These are phyloP conservation scores for Nannoperca australis DNA, from an alignment of 2,797 vertebrate genomes.

Conservation along the genomic window DNA sequence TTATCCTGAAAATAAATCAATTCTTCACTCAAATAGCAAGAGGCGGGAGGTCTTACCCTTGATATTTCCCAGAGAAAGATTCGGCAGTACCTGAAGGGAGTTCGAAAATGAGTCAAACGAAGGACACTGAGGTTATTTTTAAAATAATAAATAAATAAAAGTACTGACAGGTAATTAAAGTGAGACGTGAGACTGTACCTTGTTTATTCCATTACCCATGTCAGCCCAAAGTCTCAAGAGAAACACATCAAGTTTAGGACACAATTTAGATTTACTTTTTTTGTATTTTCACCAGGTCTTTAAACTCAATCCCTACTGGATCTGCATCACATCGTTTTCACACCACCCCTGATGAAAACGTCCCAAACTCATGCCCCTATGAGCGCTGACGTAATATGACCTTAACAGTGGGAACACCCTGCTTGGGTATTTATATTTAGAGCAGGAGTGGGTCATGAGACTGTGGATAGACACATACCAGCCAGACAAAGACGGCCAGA, in stretches of 20 bases:
- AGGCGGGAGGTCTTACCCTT: conserved; percentile 86
- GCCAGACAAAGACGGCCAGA: conserved; percentile 69
- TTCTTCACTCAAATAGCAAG: conserved; percentile 37
- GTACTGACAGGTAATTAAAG: not conserved
- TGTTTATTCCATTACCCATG: conserved; percentile 84
- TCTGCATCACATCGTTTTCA: conserved; percentile 14
- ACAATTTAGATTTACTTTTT: not conserved
- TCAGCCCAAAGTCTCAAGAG: conserved; percentile 1
- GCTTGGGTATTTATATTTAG: conserved; percentile 75
- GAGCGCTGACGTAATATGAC: conserved; percentile 73
- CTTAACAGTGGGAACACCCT: conserved; percentile 49
- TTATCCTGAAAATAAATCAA: conserved; percentile 65
- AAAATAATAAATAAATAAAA: too few relatives aligned
- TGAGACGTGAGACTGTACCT: conserved; percentile 65
- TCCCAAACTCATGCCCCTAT: not conserved
- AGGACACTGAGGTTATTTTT: not conserved
- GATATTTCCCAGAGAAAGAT: conserved; percentile 92
- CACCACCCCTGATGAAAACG: not conserved
- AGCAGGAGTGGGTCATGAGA: conserved; percentile 63
- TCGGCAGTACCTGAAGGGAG: conserved; percentile 87
- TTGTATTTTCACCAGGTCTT: not conserved
- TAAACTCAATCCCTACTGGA: not conserved
- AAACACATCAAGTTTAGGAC: not conserved
- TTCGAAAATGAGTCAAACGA: not conserved
- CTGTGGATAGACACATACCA: conserved; percentile 64